Evolutionary conservation across 2,888 invertebrate genomes (phyloP), one percentile per base, ranked within the genome.

Genomic region (Crocallis elinguaria): DNA sequence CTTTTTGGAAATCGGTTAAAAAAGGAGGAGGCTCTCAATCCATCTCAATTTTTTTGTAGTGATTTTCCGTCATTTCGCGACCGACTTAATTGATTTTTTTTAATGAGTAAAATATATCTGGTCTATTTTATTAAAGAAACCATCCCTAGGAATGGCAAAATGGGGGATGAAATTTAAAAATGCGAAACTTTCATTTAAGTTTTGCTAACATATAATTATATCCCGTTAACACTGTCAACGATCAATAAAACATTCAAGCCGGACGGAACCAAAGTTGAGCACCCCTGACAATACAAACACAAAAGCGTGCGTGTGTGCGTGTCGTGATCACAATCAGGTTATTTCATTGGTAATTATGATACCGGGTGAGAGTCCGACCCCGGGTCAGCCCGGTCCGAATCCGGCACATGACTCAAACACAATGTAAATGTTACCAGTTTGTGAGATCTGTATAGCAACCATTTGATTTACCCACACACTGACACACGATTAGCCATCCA

Each of bases 281-380:
- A 74, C 49, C 81, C n/a, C 73, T 76, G 75, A 7, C 59, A 55
- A 46, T 66, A 68, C 71, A 77, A 82, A 79, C 70, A 83, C 75
- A 78, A 78, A 77, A 69, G 72, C 73, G 60, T 69, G 68, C 62
- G 65, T 82, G 83, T 88, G 86, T 88, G 88, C 76, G 88, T 87
- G 84, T 77, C 69, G 75, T 88, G 88, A 89, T 89, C 88, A 89
- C 89, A 90, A 89, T 90, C 90, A 88, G 89, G 89, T 88, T 90
- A 88, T 89, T 88, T 88, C 86, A 86, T 85, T 85, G 88, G 88
- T 90, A 90, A 90, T 90, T 90, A 90, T 90, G 90, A 89, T 84
- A 81, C 84, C 75, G 75, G 75, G 79, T 82, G 86, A 84, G 87
- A 86, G 84, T 63, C 65, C 80, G 89, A 89, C 89, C 90, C 70